Percentiles rank a stretch among this genome's conserved stretches.
phyloP scores from a whole-genome alignment of 1,140 invertebrate genomes.

The Penaeus vannamei region DNA sequence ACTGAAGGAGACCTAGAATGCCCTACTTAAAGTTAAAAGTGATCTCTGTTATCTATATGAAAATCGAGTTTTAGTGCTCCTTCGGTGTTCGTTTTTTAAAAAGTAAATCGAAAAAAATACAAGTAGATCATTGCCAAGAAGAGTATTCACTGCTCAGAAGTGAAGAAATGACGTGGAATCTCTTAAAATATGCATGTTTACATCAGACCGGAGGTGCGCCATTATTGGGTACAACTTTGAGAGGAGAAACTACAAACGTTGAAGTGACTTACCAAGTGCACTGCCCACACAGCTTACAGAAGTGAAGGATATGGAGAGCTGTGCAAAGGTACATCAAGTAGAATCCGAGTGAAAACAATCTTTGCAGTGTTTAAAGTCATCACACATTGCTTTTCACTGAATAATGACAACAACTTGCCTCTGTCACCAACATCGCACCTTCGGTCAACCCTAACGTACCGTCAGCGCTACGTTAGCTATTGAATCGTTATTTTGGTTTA shows the following conservation, averaged over 20 bases:
- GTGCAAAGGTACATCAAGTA: too few species aligned
- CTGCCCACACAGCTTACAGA: neutral
- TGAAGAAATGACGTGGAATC: slow-evolving; percentile 35
- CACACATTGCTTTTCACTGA: neutral
- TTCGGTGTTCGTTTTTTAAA: neutral
- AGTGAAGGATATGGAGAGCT: too few species aligned
- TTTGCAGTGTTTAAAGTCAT: neutral
- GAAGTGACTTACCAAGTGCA: too few species aligned
- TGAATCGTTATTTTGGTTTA: slow-evolving; percentile 37
- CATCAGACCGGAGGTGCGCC: slow-evolving; percentile 42
- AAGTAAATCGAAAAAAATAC: neutral
- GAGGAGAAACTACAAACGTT: neutral
- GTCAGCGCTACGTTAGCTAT: slow-evolving; percentile 36
- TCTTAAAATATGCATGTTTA: slow-evolving; percentile 31
- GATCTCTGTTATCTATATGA: too few species aligned
- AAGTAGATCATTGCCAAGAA: slow-evolving; percentile 14
- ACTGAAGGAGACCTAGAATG: too few species aligned
- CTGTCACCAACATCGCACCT: slow-evolving; percentile 40
- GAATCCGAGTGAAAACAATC: neutral
- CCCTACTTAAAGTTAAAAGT: too few species aligned
- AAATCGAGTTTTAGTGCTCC: too few species aligned
- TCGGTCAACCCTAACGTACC: slow-evolving; percentile 57
- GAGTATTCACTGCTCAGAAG: slow-evolving; percentile 9
- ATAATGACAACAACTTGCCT: neutral
- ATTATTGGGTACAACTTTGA: slow-evolving; percentile 41